These are phyloP conservation scores for Pangasianodon hypophthalmus DNA, from an alignment of 2,113 vertebrate genomes.

Conservation along the genomic window DNA sequence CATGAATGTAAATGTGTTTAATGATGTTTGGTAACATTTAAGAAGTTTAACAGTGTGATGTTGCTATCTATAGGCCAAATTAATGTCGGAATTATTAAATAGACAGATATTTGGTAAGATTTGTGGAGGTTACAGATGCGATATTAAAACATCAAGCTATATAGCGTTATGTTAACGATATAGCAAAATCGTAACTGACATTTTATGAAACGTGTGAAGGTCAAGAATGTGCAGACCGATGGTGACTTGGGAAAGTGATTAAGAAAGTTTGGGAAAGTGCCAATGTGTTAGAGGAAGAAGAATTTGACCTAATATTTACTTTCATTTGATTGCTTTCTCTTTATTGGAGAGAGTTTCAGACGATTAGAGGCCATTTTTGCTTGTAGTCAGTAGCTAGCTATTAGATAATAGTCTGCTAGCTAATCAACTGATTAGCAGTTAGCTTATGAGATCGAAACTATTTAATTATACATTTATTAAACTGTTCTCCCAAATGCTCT, in stretches of 20 bases:
- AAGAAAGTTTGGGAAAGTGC: conserved; percentile 68
- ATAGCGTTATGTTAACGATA: background rate
- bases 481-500: background rate
- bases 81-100: background rate
- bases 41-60: background rate
- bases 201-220: conserved; percentile 47
- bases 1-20: background rate
- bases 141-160: background rate
- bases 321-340: background rate
- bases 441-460: background rate
- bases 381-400: background rate
- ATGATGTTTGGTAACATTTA: background rate
- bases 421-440: background rate
- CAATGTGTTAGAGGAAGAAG: conserved; percentile 58
- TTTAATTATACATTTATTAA: background rate
- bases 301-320: background rate
- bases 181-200: conserved; percentile 37
- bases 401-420: background rate
- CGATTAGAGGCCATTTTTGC: background rate
- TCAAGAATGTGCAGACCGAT: conserved; percentile 36
- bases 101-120: background rate
- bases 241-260: conserved; percentile 61
- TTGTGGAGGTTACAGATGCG: background rate
- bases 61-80: background rate
- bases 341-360: too few species aligned